Base-by-base conservation (phyloP, 2,797 vertebrate species). In the Taenioides sp. region DNA sequence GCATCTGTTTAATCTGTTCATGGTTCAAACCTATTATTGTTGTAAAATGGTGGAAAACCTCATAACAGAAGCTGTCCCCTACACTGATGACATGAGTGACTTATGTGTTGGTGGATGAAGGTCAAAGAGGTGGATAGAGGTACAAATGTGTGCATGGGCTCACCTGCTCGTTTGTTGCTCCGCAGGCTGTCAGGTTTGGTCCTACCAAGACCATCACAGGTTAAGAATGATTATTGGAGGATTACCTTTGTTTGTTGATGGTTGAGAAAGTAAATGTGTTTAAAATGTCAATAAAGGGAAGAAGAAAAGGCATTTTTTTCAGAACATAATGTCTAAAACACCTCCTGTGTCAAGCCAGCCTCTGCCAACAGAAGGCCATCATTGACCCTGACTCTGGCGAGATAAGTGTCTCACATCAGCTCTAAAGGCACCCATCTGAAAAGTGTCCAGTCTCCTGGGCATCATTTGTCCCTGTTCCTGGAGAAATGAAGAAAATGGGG, bases 171-270 rank as follows among this genome's bases (percentile, higher is more conserved):
- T 65, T 50, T 50, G 47, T 50, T 50, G 27, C 11, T 18, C 16
- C 64, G 52, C 16, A 28, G 64, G 9, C 23, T 66, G 64, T 50
- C 64, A 52, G 47, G 47, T 66, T 52, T 28, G 25, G 65, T 52
- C 65, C 11, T 27, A 3, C 64, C 10, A n/a, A 52, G 25, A 2
- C 25, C 25, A 27, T 27, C 25, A 27, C 64, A 28, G 12, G 37
- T 25, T 47, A 7, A 49, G 22, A n/a, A 25, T 31, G 25, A 18
- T 31, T 52, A 52, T 18, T 4, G 17, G 47, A 50, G 22, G 43
- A 65, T 65, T 65, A 25, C 12, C 40, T 49, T n/a, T 25, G 43
- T 20, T 14, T 43, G 25, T 10, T 65, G 40, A 20, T 40, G 9
- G 2, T 16, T 49, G 23, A 47, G 40, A 65, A 65, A 18, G 28